Conservation (phyloP, 2,888 invertebrate genomes). For the Eumerus sabulonum region DNA sequence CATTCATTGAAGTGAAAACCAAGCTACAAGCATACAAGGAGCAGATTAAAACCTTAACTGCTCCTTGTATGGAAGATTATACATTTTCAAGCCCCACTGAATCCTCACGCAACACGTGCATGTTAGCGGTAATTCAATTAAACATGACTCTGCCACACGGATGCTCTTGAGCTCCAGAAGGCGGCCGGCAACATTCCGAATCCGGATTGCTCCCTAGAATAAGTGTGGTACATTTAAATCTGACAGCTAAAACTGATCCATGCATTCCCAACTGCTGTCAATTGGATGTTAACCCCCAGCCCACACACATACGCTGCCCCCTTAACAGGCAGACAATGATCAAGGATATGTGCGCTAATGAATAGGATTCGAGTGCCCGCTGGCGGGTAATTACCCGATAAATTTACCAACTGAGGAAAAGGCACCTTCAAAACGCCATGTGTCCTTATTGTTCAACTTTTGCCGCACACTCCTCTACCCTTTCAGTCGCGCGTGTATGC, state of each 20-base stretch:
- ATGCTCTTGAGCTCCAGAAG: background rate
- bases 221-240: conserved; percentile 15
- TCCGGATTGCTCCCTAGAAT: too few species aligned
- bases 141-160: conserved; percentile 1
- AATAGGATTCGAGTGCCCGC: conserved; percentile 43
- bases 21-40: too few species aligned
- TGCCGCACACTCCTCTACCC: background rate
- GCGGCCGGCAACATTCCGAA: too few species aligned
- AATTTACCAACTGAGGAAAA: conserved; percentile 27
- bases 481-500: too few species aligned
- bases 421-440: conserved; percentile 31
- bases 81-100: conserved; percentile 26
- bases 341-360: conserved; percentile 52
- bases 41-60: too few species aligned
- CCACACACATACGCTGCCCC: background rate
- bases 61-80: conserved; percentile 19
- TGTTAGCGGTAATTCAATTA: conserved; percentile 51
- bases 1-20: conserved; percentile 2
- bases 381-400: conserved; percentile 53
- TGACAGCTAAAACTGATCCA: conserved; percentile 24
- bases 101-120: too few species aligned
- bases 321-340: conserved; percentile 3
- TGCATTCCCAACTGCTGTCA: conserved; percentile 15
- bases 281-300: background rate
- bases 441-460: conserved; percentile 22